phyloP scores from a whole-genome alignment of 2,797 vertebrate species.

The Chelidonichthys spinosus region DNA sequence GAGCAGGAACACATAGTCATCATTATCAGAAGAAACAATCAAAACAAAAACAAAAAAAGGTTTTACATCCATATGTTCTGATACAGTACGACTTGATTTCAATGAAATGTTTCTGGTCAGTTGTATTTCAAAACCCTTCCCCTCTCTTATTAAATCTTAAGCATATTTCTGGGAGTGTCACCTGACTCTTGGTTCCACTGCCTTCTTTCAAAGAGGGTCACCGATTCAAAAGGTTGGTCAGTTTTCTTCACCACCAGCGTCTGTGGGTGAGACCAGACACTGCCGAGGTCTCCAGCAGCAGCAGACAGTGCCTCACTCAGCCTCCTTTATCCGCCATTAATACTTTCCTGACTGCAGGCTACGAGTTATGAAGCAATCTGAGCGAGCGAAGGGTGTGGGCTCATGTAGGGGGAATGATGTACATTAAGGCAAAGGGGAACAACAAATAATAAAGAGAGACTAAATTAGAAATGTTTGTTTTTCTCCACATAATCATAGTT shows the following conservation, averaged over 20 bases:
- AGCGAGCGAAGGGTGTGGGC: not conserved
- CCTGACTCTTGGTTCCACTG: constrained; percentile 14
- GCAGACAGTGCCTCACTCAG: constrained; percentile 51
- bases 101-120: constrained; percentile 33
- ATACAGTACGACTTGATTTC: constrained; percentile 68
- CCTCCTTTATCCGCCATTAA: constrained; percentile 40
- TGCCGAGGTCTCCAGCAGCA: constrained; percentile 68
- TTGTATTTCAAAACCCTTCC: constrained; percentile 41
- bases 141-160: constrained; percentile 31
- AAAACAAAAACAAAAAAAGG: constrained; percentile 17
- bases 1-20: constrained; percentile 57
- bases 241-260: constrained; percentile 10
- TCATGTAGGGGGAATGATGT: constrained; percentile 24
- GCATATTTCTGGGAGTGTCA: constrained; percentile 38
- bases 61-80: constrained; percentile 72
- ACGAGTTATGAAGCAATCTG: constrained; percentile 28
- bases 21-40: constrained; percentile 37
- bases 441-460: constrained; percentile 4
- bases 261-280: constrained; percentile 47
- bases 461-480: constrained; percentile 30
- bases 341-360: constrained; percentile 38
- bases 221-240: constrained; percentile 20
- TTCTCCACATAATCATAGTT: constrained; percentile 44
- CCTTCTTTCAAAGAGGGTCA: constrained; percentile 19
- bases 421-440: constrained; percentile 73